Evolutionary conservation across 2,888 invertebrate species (phyloP), one percentile per base, ranked within the genome.

Genomic region (Diplolepis rosae): DNA sequence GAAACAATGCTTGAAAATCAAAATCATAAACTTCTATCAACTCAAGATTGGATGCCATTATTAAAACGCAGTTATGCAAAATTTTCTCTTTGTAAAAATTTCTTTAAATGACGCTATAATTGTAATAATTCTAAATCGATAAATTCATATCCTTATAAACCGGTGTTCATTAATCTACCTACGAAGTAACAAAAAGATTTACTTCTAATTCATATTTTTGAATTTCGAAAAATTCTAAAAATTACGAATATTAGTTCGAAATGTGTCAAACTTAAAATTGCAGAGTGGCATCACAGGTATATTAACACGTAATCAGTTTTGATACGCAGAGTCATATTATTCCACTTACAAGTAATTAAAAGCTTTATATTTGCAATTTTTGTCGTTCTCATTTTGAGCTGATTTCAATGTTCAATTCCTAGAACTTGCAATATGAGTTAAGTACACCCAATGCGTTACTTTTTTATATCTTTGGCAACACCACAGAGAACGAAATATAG

Each of bases 381-480:
- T 50, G 24, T 50, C 22, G n/a, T 7, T 24, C 24, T n/a, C 39
- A 27, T n/a, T 22, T 61, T 24, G 11, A 39, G 39, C 7, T 61
- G 24, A 61, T 61, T 61, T 7, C 7, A 50, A 24, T 50, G 4
- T 24, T 50, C 50, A 13, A 2, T 22, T 27, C 27, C 27, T 24
- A 50, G 27, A 15, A 24, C 27, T 45, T 42, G 22, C 11, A 50
- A 50, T 24, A 27, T 27, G 27, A 13, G 22, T 39, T 61, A 42
- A 61, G 27, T 61, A 42, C 61, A 27, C 61, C n/a, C 7, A 61
- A 15, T 39, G 35, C 22, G 24, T 61, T 39, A 61, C n/a, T 24
- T 42, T 50, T 61, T 61, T 24, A 7, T 39, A 39, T 61, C 61
- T 61, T 61, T 61, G 39, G 39, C 39, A 61, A 61, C 39, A 61